phyloP scores from a whole-genome alignment of 2,113 vertebrate species.

The Siniperca chuatsi region DNA sequence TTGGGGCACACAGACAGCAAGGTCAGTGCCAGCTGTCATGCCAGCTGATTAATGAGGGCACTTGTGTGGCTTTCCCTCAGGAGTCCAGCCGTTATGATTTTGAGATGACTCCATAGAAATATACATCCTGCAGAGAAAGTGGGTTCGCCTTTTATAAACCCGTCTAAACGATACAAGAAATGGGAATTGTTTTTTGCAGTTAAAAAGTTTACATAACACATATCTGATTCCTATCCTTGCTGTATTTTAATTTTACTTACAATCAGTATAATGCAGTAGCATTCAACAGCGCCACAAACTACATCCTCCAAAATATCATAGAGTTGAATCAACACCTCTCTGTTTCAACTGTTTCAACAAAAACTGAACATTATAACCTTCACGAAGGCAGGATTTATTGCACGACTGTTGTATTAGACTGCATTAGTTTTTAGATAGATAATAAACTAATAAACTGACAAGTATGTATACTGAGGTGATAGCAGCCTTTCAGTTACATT shows the following conservation, averaged over 20 bases:
- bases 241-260: background rate
- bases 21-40: conserved; percentile 49
- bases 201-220: background rate
- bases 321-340: background rate
- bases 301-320: too few relatives aligned
- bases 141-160: background rate
- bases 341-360: background rate
- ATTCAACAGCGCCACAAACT: background rate
- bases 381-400: background rate
- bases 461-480: background rate
- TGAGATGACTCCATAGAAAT: conserved; percentile 3
- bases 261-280: background rate
- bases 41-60: conserved; percentile 54
- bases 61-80: conserved; percentile 33
- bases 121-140: background rate
- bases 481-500: background rate
- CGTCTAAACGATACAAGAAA: background rate
- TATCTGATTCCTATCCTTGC: too few relatives aligned
- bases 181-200: background rate
- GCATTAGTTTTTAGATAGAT: background rate
- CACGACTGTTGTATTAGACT: background rate
- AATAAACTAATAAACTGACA: background rate
- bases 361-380: background rate
- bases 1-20: conserved; percentile 7
- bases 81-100: conserved; percentile 9